Evolutionary conservation across 2,113 vertebrate genomes (phyloP).

Genomic region (Varanus komodoensis): DNA sequence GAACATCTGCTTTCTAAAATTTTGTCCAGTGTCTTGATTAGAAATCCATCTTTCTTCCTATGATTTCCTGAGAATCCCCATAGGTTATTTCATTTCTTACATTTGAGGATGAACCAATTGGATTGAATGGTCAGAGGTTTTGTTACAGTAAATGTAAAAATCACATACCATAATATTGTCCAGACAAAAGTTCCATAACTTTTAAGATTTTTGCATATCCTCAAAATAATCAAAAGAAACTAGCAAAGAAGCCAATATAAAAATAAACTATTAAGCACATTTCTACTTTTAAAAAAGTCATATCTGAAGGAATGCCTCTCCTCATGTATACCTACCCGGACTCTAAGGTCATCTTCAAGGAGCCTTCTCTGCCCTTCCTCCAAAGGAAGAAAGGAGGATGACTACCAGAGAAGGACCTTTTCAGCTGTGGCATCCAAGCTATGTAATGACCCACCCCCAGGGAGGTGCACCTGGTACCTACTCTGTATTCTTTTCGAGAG

Average conservation of each 20-base stretch:
- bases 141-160: constrained; percentile 21
- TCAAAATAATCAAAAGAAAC: not conserved
- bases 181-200: not conserved
- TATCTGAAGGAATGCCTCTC: too few species aligned
- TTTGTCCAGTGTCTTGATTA: constrained; percentile 12
- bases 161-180: not conserved
- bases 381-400: too few species aligned
- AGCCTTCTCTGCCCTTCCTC: too few species aligned
- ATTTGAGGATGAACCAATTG: constrained; percentile 47
- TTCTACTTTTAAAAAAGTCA: not conserved
- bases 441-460: too few species aligned
- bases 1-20: not conserved
- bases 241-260: not conserved
- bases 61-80: constrained; percentile 46
- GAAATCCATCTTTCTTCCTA: constrained; percentile 42
- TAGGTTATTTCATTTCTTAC: constrained; percentile 29
- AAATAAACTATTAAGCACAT: not conserved
- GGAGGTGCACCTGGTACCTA: too few species aligned
- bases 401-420: too few species aligned
- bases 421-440: too few species aligned
- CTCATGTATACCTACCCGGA: too few species aligned
- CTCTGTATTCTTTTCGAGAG: too few species aligned
- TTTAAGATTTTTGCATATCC: not conserved
- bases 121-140: not conserved
- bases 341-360: too few species aligned